phyloP scores from a whole-genome alignment of 1,140 invertebrate genomes.

The Psix sp. region DNA sequence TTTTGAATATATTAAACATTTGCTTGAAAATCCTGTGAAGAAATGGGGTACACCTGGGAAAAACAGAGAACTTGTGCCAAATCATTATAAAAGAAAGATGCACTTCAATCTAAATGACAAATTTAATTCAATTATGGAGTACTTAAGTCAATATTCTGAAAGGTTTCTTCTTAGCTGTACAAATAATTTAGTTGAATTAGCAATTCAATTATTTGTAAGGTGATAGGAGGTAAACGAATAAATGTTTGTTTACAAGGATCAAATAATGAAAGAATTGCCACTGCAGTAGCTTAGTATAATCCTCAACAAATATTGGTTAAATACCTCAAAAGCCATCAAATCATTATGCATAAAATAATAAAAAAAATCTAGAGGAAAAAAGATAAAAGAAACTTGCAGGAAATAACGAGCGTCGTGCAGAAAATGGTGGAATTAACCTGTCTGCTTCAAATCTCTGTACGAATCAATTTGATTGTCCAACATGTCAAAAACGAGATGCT shows the following conservation, averaged over 20 bases:
- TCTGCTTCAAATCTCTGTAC: background rate
- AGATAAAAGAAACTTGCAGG: conserved; percentile 9
- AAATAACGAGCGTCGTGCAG: background rate
- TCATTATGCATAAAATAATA: background rate
- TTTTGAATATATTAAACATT: conserved; percentile 52
- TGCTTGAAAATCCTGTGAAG: conserved; percentile 4
- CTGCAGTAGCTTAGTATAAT: conserved; percentile 16
- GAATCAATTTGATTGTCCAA: conserved; percentile 3
- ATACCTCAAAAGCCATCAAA: background rate
- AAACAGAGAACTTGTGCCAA: conserved; percentile 1
- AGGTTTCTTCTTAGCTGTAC: conserved; percentile 14
- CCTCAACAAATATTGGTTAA: conserved; percentile 9
- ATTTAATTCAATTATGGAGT: background rate
- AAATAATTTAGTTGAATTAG: conserved; percentile 26
- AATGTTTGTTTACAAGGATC: conserved; percentile 21
- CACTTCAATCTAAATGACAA: conserved; percentile 5
- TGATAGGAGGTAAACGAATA: conserved; percentile 22
- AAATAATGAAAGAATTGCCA: conserved; percentile 53
- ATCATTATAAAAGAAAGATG: background rate
- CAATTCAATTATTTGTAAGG: conserved; percentile 19
- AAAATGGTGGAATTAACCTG: conserved; percentile 4
- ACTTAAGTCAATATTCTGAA: conserved; percentile 4
- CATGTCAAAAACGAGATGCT: background rate
- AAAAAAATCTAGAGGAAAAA: conserved; percentile 9
- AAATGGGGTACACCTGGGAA: background rate